Conservation (phyloP, 2,888 invertebrate genomes). For the Heliconius aoede region DNA sequence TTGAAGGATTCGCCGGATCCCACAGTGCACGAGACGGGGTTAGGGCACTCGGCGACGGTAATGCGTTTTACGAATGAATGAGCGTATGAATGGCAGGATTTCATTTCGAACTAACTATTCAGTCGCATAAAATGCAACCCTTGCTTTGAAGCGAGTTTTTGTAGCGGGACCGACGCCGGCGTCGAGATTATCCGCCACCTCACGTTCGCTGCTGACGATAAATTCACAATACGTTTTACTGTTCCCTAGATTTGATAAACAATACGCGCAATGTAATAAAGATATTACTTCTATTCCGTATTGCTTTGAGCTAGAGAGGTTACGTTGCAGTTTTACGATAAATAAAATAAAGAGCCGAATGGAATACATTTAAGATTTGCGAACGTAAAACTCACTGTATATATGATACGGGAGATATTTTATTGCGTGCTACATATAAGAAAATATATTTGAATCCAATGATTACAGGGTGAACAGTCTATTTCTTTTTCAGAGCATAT, state of each 20-base stretch:
- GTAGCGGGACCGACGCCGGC: conserved; percentile 26
- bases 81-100: conserved; percentile 78
- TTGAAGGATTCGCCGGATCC: conserved; percentile 69
- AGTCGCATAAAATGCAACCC: conserved; percentile 64
- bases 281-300: conserved; percentile 57
- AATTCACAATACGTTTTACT: conserved; percentile 52
- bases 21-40: conserved; percentile 63
- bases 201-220: conserved; percentile 54
- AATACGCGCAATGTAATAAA: conserved; percentile 51
- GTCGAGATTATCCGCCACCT: conserved; percentile 35
- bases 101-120: conserved; percentile 73
- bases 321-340: conserved; percentile 64
- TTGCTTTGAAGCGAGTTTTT: conserved; percentile 38
- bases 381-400: conserved; percentile 53
- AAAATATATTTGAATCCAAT: conserved; percentile 8
- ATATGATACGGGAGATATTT: conserved; percentile 50
- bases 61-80: conserved; percentile 81
- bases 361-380: conserved; percentile 57
- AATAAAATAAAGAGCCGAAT: conserved; percentile 63
- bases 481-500: neutral
- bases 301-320: conserved; percentile 49
- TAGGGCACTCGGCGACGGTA: conserved; percentile 64
- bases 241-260: conserved; percentile 49
- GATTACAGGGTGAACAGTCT: neutral
- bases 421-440: conserved; percentile 27